phyloP scores from a whole-genome alignment of 2,113 vertebrate genomes.

The Zapornia atra region DNA sequence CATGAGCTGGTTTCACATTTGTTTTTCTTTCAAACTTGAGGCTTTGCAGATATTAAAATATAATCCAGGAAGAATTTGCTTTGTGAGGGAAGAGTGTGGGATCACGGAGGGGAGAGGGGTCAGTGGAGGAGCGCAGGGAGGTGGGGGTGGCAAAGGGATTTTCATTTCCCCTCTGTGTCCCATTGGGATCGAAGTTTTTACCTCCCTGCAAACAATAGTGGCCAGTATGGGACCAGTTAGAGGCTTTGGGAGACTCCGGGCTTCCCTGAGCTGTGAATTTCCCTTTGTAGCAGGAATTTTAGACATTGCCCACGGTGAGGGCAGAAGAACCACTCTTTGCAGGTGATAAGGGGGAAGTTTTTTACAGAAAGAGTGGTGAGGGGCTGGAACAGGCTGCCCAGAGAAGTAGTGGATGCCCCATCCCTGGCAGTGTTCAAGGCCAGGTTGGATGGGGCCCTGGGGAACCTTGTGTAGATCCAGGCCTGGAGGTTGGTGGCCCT shows the following conservation, averaged over 20 bases:
- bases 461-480: too few relatives aligned
- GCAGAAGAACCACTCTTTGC: neutral
- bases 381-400: too few relatives aligned
- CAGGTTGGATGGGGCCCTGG: too few relatives aligned
- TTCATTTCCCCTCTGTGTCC: slow-evolving; percentile 53
- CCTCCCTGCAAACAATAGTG: slow-evolving; percentile 38
- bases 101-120: neutral
- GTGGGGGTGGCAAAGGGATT: slow-evolving; percentile 3
- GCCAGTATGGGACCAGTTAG: neutral
- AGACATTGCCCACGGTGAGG: neutral
- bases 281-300: neutral
- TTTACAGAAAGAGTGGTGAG: too few relatives aligned
- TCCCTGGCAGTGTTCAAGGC: too few relatives aligned
- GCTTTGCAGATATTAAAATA: slow-evolving; percentile 69
- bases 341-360: too few relatives aligned
- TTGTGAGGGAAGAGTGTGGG: slow-evolving; percentile 52
- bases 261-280: neutral
- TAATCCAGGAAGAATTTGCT: slow-evolving; percentile 59
- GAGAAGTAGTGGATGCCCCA: too few relatives aligned
- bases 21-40: slow-evolving; percentile 60
- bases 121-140: neutral
- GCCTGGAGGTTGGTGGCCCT: too few relatives aligned
- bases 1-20: slow-evolving; percentile 31
- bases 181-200: slow-evolving; percentile 22
- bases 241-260: neutral